Percentiles rank a stretch among this genome's conserved stretches.
Conservation (phyloP, 2,888 invertebrate species). For the Conchocele bisecta region DNA sequence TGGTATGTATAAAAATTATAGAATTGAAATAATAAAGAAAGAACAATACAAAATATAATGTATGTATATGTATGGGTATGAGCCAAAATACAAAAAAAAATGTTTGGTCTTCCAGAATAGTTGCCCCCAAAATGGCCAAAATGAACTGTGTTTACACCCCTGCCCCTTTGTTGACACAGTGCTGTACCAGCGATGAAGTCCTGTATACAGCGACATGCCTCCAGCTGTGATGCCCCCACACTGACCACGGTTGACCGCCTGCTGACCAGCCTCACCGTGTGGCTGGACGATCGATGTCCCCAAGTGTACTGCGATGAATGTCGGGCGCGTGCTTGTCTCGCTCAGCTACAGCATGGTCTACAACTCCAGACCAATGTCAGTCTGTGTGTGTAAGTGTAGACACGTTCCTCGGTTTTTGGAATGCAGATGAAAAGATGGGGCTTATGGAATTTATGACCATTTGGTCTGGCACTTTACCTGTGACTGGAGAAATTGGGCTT, state of each 20-base stretch:
- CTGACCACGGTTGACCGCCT: constrained; percentile 1
- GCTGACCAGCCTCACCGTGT: constrained; percentile 17
- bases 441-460: too few relatives aligned
- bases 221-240: constrained; percentile 35
- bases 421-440: too few relatives aligned
- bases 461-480: too few relatives aligned
- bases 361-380: constrained; percentile 39
- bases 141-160: too few relatives aligned
- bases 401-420: not conserved
- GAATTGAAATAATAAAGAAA: too few relatives aligned
- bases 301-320: constrained; percentile 46
- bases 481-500: too few relatives aligned
- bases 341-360: constrained; percentile 19
- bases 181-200: constrained; percentile 38
- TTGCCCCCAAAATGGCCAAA: too few relatives aligned
- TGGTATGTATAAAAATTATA: too few relatives aligned
- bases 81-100: too few relatives aligned
- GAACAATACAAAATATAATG: too few relatives aligned
- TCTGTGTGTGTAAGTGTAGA: constrained; percentile 35
- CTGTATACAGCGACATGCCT: constrained; percentile 33
- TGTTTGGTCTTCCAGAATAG: too few relatives aligned
- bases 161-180: constrained; percentile 22
- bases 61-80: too few relatives aligned
- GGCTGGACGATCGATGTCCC: constrained; percentile 39
- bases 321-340: constrained; percentile 31